These are phyloP conservation scores for Rhizomys pruinosus DNA, from an alignment of 2,113 vertebrate species.

Conservation along the genomic window DNA sequence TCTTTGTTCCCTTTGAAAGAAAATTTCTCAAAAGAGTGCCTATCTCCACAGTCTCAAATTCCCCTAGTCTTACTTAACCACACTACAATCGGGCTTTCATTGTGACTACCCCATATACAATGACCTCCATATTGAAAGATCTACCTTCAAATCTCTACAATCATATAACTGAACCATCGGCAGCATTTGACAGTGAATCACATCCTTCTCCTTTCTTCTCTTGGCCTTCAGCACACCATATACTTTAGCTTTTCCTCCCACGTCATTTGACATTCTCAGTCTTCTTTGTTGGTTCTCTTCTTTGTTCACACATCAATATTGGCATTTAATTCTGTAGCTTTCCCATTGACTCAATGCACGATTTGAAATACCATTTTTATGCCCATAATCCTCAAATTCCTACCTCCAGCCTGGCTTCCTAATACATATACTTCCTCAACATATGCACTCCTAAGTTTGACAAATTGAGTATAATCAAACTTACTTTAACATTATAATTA, in stretches of 20 bases:
- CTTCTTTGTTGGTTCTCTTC: not conserved
- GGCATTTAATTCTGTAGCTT: not conserved
- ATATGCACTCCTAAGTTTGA: not conserved
- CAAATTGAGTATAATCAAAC: not conserved
- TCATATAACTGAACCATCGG: not conserved
- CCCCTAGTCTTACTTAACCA: not conserved
- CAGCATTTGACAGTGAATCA: not conserved
- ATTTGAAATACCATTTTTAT: not conserved
- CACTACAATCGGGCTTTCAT: not conserved
- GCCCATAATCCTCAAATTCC: not conserved
- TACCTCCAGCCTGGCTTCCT: not conserved
- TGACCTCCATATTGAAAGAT: not conserved
- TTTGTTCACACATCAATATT: constrained; percentile 8
- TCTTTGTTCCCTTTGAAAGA: constrained; percentile 44
- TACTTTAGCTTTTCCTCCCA: not conserved
- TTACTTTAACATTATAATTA: not conserved
- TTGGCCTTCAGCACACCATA: not conserved
- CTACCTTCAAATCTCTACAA: not conserved
- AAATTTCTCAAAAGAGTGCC: constrained; percentile 31
- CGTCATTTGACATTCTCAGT: not conserved
- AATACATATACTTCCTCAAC: not conserved
- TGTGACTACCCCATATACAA: not conserved
- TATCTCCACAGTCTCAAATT: not conserved
- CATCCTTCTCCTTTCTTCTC: not conserved
- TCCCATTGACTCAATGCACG: not conserved